phyloP scores from a whole-genome alignment of 2,888 invertebrate genomes.

The Papilio elwesi region DNA sequence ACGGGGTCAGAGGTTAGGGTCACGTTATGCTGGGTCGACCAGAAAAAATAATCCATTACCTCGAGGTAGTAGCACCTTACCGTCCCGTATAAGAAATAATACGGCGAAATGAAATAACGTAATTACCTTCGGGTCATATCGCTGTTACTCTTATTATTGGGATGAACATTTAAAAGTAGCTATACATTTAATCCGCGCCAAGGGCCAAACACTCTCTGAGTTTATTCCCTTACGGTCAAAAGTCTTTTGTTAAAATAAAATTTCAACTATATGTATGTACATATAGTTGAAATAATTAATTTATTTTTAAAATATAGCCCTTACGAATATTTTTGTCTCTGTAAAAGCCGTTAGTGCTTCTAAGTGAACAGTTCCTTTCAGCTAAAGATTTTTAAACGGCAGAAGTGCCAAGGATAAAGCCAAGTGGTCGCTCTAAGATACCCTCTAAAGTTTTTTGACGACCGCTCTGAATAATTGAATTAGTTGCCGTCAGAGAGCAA shows the following conservation, averaged over 20 bases:
- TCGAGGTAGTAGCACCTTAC: slow-evolving; percentile 57
- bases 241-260: too few species aligned
- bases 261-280: too few species aligned
- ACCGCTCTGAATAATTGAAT: slow-evolving; percentile 74
- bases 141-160: slow-evolving; percentile 53
- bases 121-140: slow-evolving; percentile 56
- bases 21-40: slow-evolving; percentile 67
- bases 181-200: slow-evolving; percentile 49
- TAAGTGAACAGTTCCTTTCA: slow-evolving; percentile 33
- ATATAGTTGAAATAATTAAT: neutral
- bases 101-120: slow-evolving; percentile 62
- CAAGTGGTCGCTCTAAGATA: slow-evolving; percentile 63
- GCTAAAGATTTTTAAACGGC: slow-evolving; percentile 45
- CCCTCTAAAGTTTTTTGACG: slow-evolving; percentile 69
- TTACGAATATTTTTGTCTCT: neutral
- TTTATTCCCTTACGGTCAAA: slow-evolving; percentile 42
- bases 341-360: slow-evolving; percentile 15
- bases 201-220: slow-evolving; percentile 47
- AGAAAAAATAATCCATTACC: slow-evolving; percentile 69
- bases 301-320: neutral
- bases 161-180: slow-evolving; percentile 56
- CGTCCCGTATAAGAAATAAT: slow-evolving; percentile 51
- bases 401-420: slow-evolving; percentile 61
- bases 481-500: slow-evolving; percentile 61
- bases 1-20: slow-evolving; percentile 74